Conservation (phyloP, 1,140 invertebrate species). For the Drusus annulatus region DNA sequence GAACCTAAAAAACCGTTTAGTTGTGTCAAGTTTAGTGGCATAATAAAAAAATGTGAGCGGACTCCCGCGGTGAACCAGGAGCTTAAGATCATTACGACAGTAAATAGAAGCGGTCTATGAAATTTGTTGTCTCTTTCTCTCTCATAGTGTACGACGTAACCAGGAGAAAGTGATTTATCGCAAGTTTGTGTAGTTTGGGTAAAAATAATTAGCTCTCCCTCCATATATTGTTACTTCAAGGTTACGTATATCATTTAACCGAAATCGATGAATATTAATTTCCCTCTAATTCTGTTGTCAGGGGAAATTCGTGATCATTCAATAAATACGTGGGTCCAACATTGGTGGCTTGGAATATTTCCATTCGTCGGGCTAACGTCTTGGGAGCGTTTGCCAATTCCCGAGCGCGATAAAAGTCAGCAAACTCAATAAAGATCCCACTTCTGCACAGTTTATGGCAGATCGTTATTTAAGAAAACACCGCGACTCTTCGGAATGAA, state of each 20-base stretch:
- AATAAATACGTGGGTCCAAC: not conserved
- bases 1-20: too few relatives aligned
- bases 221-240: too few relatives aligned
- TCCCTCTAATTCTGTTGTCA: not conserved
- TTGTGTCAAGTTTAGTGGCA: too few relatives aligned
- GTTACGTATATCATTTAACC: not conserved
- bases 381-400: not conserved
- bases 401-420: not conserved
- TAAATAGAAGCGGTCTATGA: too few relatives aligned
- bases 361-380: not conserved
- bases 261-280: not conserved
- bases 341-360: not conserved
- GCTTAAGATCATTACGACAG: too few relatives aligned
- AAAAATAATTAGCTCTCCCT: too few relatives aligned
- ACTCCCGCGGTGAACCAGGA: too few relatives aligned
- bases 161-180: too few relatives aligned
- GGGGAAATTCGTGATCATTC: not conserved
- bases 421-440: constrained; percentile 1
- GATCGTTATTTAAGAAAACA: not conserved
- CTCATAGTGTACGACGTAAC: too few relatives aligned
- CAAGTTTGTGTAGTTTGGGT: too few relatives aligned
- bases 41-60: too few relatives aligned
- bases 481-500: not conserved
- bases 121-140: too few relatives aligned
- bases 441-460: constrained; percentile 7